Conservation (phyloP, 2,888 invertebrate genomes). For the Lepidonotus clava region DNA sequence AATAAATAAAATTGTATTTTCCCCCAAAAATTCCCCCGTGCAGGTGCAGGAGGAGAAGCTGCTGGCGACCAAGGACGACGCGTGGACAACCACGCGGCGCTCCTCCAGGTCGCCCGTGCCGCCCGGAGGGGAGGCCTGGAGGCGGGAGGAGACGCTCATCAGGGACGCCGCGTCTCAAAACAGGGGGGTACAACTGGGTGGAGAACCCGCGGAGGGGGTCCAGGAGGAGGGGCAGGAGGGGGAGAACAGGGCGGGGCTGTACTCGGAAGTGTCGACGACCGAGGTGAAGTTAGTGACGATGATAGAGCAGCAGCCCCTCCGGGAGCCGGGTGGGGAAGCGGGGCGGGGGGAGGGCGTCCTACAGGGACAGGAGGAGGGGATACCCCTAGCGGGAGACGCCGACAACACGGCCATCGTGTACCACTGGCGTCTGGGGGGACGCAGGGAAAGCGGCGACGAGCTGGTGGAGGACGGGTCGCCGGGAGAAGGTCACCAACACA, state of each 20-base stretch:
- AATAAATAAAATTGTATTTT: no score
- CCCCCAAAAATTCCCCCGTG: background rate
- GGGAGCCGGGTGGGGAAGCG: background rate
- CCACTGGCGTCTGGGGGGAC: background rate
- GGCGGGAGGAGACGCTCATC: background rate
- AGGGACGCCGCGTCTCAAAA: no score
- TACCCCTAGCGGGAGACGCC: background rate
- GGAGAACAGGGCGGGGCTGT: background rate
- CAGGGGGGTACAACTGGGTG: no score
- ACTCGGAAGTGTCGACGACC: conserved; percentile 16
- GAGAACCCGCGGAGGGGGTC: background rate
- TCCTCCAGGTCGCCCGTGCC: conserved; percentile 29
- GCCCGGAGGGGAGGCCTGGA: conserved; percentile 37
- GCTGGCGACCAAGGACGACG: conserved; percentile 29
- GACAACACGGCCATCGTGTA: no score
- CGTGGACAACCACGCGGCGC: conserved; percentile 3
- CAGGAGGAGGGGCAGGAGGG: background rate
- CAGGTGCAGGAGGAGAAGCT: conserved; percentile 48
- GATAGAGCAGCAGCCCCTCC: background rate
- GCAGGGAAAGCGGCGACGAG: conserved; percentile 2
- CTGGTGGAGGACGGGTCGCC: background rate
- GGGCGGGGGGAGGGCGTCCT: background rate
- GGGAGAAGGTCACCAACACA: background rate
- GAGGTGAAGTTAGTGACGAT: background rate
- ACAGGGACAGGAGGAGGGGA: background rate